Evolutionary conservation across 2,113 vertebrate genomes (phyloP).

Genomic region (Petromus typicus): DNA sequence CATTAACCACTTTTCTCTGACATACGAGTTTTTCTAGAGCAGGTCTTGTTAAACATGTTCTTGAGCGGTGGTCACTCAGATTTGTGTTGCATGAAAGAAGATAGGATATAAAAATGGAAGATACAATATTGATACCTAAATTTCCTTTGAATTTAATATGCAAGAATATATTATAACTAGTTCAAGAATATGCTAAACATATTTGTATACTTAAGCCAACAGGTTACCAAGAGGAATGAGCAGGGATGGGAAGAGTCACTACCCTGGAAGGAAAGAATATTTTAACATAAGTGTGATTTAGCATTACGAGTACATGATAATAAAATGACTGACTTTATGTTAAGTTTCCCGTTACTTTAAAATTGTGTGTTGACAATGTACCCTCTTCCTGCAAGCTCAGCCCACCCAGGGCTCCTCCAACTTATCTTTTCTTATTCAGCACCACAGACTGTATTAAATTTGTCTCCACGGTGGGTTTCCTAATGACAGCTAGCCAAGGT

Average conservation of each 20-base stretch:
- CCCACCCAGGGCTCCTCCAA: background rate
- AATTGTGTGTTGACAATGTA: background rate
- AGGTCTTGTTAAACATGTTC: background rate
- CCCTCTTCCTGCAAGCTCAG: background rate
- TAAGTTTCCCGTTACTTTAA: background rate
- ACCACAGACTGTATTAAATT: background rate
- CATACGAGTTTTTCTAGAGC: background rate
- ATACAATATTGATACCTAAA: background rate
- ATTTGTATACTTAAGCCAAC: no score
- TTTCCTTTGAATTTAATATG: background rate
- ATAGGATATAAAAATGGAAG: background rate
- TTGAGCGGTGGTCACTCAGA: background rate
- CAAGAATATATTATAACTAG: background rate
- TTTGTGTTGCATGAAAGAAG: background rate
- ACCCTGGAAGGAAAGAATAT: background rate
- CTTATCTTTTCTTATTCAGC: background rate
- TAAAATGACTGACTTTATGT: background rate
- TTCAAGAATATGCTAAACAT: background rate
- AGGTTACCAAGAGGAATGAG: background rate
- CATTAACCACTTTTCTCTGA: background rate
- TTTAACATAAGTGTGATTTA: background rate
- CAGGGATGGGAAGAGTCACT: no score
- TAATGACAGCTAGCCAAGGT: background rate
- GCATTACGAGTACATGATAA: background rate
- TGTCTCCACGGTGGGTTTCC: background rate